Conservation (phyloP, 2,797 vertebrate species). For the Tauraco hartlaubi region DNA sequence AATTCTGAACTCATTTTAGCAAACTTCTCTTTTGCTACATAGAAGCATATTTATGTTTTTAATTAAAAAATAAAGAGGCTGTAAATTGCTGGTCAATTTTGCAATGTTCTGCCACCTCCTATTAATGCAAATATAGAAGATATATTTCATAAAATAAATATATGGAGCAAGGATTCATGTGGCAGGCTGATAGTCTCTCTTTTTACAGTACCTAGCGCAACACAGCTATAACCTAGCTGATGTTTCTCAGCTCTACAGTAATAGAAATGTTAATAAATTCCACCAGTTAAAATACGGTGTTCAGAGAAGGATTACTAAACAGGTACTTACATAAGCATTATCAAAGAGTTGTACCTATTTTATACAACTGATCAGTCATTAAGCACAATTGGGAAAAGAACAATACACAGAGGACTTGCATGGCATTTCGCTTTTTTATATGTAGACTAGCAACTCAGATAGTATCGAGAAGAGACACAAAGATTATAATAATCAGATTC, state of each 20-base stretch:
- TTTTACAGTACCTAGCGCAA: background rate
- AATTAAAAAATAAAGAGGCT: slow-evolving; percentile 63
- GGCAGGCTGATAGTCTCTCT: background rate
- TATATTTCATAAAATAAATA: slow-evolving; percentile 24
- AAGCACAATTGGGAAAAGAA: slow-evolving; percentile 28
- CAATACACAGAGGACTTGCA: background rate
- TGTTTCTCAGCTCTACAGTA: background rate
- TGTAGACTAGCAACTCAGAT: background rate
- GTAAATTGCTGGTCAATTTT: slow-evolving; percentile 59
- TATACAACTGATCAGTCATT: slow-evolving; percentile 42
- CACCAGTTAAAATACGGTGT: background rate
- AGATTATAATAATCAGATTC: slow-evolving; percentile 36
- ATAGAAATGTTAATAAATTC: slow-evolving; percentile 61
- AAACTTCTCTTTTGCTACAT: background rate
- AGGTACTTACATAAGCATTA: slow-evolving; percentile 45
- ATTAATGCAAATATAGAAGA: slow-evolving; percentile 53
- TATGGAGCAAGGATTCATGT: background rate
- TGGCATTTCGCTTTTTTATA: background rate
- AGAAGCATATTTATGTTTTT: slow-evolving; percentile 61
- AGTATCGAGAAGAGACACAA: slow-evolving; percentile 7
- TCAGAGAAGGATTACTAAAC: slow-evolving; percentile 58
- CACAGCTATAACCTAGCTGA: background rate
- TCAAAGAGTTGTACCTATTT: slow-evolving; percentile 37
- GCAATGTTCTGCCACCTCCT: background rate
- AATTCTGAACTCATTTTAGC: slow-evolving; percentile 35